phyloP scores from a whole-genome alignment of 2,113 vertebrate genomes.

The Limanda limanda region DNA sequence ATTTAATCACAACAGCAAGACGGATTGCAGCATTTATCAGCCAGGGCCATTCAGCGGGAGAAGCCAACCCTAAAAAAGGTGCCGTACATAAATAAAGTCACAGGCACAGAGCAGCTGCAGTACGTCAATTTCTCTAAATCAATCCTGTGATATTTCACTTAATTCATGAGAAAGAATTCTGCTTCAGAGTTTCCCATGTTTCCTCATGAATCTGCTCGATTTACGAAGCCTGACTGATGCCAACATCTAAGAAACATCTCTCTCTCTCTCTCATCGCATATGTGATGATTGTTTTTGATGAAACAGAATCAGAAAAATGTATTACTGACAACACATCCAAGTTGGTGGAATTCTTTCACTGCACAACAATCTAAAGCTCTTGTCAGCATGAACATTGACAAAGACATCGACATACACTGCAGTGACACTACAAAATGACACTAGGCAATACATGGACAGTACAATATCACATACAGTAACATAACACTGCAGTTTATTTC shows the following conservation, averaged over 20 bases:
- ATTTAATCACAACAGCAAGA: slow-evolving; percentile 34
- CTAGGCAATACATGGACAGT: not conserved
- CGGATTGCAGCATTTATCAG: slow-evolving; percentile 33
- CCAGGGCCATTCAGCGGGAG: slow-evolving; percentile 18
- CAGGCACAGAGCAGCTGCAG: not conserved
- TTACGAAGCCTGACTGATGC: not conserved
- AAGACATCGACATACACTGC: too few species aligned
- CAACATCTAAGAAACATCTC: not conserved
- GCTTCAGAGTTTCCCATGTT: not conserved
- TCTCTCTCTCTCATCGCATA: not conserved
- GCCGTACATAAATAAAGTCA: slow-evolving; percentile 37
- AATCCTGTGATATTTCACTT: slow-evolving; percentile 27
- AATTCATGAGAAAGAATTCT: slow-evolving; percentile 29
- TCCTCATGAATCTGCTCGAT: not conserved
- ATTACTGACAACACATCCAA: not conserved
- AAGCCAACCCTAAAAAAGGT: slow-evolving; percentile 7
- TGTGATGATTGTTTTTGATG: not conserved
- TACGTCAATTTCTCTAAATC: slow-evolving; percentile 23
- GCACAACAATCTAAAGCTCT: not conserved
- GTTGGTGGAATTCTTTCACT: not conserved
- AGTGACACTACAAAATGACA: too few species aligned
- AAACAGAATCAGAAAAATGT: not conserved
- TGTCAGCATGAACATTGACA: too few species aligned
- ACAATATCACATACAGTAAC: not conserved
- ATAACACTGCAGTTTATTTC: not conserved